These are phyloP conservation scores for Zaprionus nigranus DNA, from an alignment of 1,140 invertebrate species.

Conservation along the genomic window DNA sequence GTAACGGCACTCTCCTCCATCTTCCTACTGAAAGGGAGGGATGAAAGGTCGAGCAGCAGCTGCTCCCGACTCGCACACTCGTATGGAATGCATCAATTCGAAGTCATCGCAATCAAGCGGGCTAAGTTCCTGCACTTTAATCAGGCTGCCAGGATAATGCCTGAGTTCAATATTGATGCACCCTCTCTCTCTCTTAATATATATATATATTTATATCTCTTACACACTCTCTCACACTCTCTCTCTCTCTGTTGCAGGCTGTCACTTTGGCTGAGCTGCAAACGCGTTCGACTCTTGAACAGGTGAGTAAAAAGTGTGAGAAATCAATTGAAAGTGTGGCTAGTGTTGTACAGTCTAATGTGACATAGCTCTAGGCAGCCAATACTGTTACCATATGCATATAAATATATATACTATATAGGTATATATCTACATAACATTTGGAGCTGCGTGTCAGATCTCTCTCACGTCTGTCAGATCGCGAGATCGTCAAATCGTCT, in stretches of 20 bases:
- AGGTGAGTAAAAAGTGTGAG: conserved; percentile 45
- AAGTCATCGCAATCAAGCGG: conserved; percentile 40
- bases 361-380: not conserved
- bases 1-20: not conserved
- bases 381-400: not conserved
- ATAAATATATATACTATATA: not conserved
- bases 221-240: conserved; percentile 10
- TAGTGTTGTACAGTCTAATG: not conserved
- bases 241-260: conserved; percentile 44
- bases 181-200: conserved; percentile 10
- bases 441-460: not conserved
- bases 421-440: not conserved
- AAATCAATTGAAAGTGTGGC: not conserved
- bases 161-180: conserved; percentile 12
- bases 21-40: not conserved
- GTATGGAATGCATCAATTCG: conserved; percentile 47
- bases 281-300: conserved; percentile 39
- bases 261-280: conserved; percentile 30
- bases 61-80: not conserved
- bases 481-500: conserved; percentile 17
- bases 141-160: conserved; percentile 18
- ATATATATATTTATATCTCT: not conserved
- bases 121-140: conserved; percentile 33
- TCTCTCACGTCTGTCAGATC: conserved; percentile 9
- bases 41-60: not conserved